Conservation (phyloP, 1,140 invertebrate genomes). For the Polypedilum vanderplanki region DNA sequence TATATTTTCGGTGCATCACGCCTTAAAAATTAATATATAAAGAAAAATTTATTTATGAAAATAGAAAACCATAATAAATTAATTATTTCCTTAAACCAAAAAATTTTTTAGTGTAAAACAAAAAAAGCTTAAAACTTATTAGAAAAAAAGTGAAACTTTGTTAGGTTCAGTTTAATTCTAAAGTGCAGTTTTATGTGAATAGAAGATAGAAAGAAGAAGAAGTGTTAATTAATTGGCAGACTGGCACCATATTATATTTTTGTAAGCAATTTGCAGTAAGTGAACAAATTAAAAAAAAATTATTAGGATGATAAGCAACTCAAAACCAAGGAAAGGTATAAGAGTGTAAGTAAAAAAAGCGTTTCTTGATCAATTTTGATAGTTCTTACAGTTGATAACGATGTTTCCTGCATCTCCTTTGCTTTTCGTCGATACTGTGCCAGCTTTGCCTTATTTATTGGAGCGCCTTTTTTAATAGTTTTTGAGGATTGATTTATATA, state of each 20-base stretch:
- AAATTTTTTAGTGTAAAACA: no score
- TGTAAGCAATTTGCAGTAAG: neutral
- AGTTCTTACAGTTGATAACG: conserved; percentile 59
- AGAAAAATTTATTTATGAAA: no score
- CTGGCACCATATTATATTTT: no score
- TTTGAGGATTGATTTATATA: neutral
- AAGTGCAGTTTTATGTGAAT: no score
- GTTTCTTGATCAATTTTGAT: neutral
- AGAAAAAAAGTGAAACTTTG: no score
- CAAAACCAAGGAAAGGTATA: neutral
- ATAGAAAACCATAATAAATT: no score
- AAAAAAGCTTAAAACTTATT: no score
- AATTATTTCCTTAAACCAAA: no score
- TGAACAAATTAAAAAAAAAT: neutral
- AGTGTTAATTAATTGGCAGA: no score
- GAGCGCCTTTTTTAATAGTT: conserved; percentile 54
- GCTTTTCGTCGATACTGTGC: conserved; percentile 59
- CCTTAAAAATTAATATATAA: neutral
- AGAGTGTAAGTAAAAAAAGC: neutral
- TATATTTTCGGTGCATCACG: neutral
- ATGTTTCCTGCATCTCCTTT: conserved; percentile 65
- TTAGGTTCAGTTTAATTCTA: no score
- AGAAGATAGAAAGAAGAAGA: no score
- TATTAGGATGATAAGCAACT: neutral
- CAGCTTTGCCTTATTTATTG: conserved; percentile 69